Conservation (phyloP, 2,888 invertebrate genomes). For the Hoplodrina ambigua region DNA sequence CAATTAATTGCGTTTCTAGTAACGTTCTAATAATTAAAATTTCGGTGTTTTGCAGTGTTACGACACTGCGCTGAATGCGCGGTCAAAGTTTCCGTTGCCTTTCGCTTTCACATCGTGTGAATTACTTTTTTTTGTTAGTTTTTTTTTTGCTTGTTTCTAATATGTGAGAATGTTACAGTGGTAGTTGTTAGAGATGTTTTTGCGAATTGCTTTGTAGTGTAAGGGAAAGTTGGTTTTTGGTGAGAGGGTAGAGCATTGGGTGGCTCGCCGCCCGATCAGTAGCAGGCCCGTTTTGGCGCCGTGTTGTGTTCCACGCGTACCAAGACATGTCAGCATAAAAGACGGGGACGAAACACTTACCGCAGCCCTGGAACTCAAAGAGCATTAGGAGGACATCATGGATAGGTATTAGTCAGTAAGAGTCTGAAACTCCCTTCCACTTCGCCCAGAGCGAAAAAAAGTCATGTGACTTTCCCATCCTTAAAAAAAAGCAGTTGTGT, state of each 20-base stretch:
- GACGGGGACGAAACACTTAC: too few species aligned
- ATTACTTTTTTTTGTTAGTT: constrained; percentile 47
- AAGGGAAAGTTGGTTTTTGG: background rate
- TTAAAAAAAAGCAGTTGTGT: too few species aligned
- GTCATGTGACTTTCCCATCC: too few species aligned
- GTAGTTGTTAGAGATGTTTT: constrained; percentile 25
- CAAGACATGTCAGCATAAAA: too few species aligned
- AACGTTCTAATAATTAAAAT: constrained; percentile 48
- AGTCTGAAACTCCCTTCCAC: too few species aligned
- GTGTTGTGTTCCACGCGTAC: too few species aligned
- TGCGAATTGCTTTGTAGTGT: constrained; percentile 4
- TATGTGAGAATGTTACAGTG: constrained; percentile 39
- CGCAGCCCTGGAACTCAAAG: too few species aligned
- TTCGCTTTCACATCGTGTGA: constrained; percentile 66
- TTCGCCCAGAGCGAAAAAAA: too few species aligned
- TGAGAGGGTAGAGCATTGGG: background rate
- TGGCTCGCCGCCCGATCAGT: too few species aligned
- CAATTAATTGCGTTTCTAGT: constrained; percentile 29
- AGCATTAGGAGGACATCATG: too few species aligned
- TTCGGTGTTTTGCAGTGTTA: constrained; percentile 23
- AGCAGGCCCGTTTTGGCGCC: too few species aligned
- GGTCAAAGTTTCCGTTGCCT: constrained; percentile 58
- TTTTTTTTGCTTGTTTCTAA: constrained; percentile 4
- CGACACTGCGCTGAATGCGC: constrained; percentile 38
- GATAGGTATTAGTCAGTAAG: too few species aligned